These are phyloP conservation scores for Otis tarda DNA, from an alignment of 2,113 vertebrate genomes.

Conservation along the genomic window DNA sequence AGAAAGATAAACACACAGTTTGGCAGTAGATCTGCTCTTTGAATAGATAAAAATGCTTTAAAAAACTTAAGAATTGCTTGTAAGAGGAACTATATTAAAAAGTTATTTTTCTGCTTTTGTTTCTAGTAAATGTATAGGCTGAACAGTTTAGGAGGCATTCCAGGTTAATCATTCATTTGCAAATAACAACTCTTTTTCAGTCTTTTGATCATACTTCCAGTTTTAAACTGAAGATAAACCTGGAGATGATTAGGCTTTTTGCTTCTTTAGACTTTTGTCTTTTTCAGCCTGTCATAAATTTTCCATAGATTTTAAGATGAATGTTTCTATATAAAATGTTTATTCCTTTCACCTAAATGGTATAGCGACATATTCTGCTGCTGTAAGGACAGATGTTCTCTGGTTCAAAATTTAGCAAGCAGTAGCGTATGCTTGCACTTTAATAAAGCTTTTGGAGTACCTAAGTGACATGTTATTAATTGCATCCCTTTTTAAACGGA, in stretches of 20 bases:
- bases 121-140: background rate
- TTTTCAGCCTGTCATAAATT: background rate
- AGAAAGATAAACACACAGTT: background rate
- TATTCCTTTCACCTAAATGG: background rate
- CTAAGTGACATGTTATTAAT: background rate
- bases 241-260: background rate
- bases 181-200: background rate
- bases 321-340: background rate
- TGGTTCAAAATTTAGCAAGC: background rate
- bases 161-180: background rate
- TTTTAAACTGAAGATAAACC: slow-evolving; percentile 3
- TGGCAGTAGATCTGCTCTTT: background rate
- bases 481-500: background rate
- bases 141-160: background rate
- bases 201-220: background rate
- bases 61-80: background rate
- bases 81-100: background rate
- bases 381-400: background rate
- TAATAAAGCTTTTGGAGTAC: background rate
- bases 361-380: accelerated
- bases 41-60: background rate
- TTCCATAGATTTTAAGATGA: background rate
- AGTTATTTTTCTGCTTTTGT: background rate
- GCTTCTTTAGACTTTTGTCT: background rate
- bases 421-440: background rate